A percentile compares a stretch with the other conserved stretches of the same genome.
Evolutionary conservation across 2,113 vertebrate genomes (phyloP).

Genomic region (Mellivora capensis): DNA sequence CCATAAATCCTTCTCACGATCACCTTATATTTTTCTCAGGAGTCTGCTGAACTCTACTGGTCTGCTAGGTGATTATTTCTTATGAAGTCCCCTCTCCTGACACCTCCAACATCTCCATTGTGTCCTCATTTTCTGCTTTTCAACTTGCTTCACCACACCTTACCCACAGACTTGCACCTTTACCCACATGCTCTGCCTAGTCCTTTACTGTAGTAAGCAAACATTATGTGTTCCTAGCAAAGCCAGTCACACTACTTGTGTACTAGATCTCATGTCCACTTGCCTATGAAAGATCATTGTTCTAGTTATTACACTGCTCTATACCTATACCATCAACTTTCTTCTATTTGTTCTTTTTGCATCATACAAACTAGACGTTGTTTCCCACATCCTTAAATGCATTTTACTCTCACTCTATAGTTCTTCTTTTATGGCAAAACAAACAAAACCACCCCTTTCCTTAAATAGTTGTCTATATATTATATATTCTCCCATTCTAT

Average conservation of each 20-base stretch:
- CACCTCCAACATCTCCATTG: not conserved
- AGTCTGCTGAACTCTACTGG: not conserved
- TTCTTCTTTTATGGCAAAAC: not conserved
- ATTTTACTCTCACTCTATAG: not conserved
- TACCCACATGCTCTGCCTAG: not conserved
- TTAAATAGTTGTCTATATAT: not conserved
- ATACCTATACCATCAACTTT: not conserved
- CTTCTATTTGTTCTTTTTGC: not conserved
- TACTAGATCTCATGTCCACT: not conserved
- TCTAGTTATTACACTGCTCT: not conserved
- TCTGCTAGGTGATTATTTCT: not conserved
- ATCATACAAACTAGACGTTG: not conserved
- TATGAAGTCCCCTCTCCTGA: not conserved
- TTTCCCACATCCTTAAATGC: not conserved
- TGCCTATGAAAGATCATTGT: not conserved
- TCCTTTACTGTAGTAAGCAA: not conserved
- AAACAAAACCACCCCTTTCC: not conserved
- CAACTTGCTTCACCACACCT: not conserved
- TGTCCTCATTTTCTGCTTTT: not conserved
- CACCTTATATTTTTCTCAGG: not conserved
- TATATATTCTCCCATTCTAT: not conserved
- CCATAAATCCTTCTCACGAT: not conserved
- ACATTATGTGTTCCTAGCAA: not conserved
- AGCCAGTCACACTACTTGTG: not conserved
- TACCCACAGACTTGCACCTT: not conserved